Percentiles rank a stretch among this genome's conserved stretches.
These are phyloP conservation scores for Drosophila affinis DNA, from an alignment of 2,888 invertebrate genomes.

Conservation along the genomic window DNA sequence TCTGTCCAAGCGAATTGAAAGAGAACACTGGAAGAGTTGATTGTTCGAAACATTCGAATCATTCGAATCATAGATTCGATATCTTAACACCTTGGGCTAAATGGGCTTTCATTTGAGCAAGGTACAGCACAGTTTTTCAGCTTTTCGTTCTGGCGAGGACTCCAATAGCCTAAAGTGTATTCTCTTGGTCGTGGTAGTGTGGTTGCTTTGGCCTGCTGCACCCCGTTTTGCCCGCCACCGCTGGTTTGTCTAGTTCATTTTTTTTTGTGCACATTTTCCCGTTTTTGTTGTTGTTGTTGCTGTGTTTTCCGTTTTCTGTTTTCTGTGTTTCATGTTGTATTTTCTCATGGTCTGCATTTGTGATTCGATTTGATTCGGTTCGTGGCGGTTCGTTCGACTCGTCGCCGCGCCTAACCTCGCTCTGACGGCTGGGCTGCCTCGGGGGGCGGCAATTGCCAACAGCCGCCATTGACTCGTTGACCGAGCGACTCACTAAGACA, in stretches of 20 bases:
- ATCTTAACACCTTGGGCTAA: too few species aligned
- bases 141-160: too few species aligned
- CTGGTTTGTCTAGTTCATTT: slow-evolving; percentile 1
- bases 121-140: neutral
- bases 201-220: neutral
- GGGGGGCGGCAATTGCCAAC: slow-evolving; percentile 48
- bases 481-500: slow-evolving; percentile 73
- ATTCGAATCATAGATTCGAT: too few species aligned
- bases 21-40: neutral
- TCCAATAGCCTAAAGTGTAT: neutral
- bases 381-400: slow-evolving; percentile 14
- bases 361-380: slow-evolving; percentile 54
- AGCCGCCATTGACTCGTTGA: slow-evolving; percentile 77
- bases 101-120: too few species aligned
- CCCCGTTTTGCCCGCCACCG: neutral
- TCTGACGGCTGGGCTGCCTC: slow-evolving; percentile 31
- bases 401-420: neutral
- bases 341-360: slow-evolving; percentile 38
- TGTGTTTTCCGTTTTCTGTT: slow-evolving; percentile 3
- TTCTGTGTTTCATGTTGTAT: slow-evolving; percentile 23
- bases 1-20: too few species aligned
- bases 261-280: slow-evolving; percentile 10
- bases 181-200: neutral
- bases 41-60: too few species aligned
- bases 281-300: slow-evolving; percentile 9